These are phyloP conservation scores for Clamator glandarius DNA, from an alignment of 2,797 vertebrate genomes.

Conservation along the genomic window DNA sequence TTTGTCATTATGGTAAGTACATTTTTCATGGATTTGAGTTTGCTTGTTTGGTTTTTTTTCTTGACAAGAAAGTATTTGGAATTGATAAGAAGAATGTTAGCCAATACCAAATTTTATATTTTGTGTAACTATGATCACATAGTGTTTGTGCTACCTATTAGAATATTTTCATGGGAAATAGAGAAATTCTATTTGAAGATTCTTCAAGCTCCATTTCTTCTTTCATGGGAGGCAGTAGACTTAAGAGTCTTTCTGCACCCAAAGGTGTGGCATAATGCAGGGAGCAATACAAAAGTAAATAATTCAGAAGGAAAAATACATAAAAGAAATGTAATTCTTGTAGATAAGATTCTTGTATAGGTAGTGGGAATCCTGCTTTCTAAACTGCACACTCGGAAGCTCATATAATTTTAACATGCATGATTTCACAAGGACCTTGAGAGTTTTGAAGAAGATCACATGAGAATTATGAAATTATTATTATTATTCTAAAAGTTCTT, in stretches of 20 bases:
- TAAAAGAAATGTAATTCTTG: not conserved
- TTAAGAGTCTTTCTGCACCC: not conserved
- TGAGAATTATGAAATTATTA: not conserved
- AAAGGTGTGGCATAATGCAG: not conserved
- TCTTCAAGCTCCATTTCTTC: not conserved
- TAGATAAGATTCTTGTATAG: not conserved
- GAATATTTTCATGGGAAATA: not conserved
- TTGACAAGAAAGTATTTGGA: not conserved
- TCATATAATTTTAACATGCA: not conserved
- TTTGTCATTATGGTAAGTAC: not conserved
- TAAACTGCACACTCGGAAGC: not conserved
- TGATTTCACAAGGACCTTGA: not conserved
- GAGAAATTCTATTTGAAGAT: not conserved
- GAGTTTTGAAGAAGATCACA: not conserved
- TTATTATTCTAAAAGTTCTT: not conserved
- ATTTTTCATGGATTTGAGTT: not conserved
- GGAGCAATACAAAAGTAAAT: not conserved
- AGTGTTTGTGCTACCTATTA: not conserved
- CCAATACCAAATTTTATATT: not conserved
- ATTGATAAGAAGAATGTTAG: not conserved
- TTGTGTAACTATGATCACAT: not conserved
- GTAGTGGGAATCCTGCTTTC: not conserved
- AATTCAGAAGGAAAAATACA: not conserved
- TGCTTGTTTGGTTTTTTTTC: fast-evolving
- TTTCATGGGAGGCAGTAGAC: not conserved